phyloP scores from a whole-genome alignment of 35 echinoderm and acorn worm genomes.

The Acanthaster planci region DNA sequence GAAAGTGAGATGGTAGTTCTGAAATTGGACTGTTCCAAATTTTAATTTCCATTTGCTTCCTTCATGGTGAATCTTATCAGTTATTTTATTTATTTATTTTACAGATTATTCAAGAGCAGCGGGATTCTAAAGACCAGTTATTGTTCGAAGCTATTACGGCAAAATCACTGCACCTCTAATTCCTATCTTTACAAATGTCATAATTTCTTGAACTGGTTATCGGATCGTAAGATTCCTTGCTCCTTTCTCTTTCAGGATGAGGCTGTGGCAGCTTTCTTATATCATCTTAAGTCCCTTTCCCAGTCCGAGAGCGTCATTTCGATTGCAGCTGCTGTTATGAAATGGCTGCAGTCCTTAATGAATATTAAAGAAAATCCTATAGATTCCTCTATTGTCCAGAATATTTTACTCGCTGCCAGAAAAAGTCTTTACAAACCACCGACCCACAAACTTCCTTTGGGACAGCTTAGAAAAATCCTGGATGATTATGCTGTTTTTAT shows the following conservation, averaged over 20 bases:
- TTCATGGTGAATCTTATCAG: not conserved
- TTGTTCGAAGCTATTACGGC: not conserved
- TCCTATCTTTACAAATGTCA: not conserved
- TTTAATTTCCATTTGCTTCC: not conserved
- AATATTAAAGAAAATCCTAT: not conserved
- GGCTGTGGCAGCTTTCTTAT: not conserved
- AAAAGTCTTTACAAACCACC: not conserved
- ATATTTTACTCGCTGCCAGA: not conserved
- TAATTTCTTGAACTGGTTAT: not conserved
- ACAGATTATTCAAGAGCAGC: slow-evolving; percentile 1
- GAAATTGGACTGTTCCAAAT: not conserved
- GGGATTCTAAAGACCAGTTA: not conserved
- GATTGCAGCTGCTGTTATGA: not conserved
- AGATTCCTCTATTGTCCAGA: not conserved
- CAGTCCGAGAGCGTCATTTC: not conserved
- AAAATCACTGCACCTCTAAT: not conserved
- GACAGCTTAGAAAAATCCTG: not conserved
- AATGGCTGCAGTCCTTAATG: not conserved
- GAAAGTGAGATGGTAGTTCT: not conserved
- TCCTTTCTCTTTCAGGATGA: not conserved
- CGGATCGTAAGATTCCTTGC: not conserved
- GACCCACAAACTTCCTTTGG: not conserved
- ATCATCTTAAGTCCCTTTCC: not conserved
- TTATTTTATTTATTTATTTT: not conserved
- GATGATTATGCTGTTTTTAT: not conserved